phyloP scores from a whole-genome alignment of 2,113 vertebrate species.

The Illadopsis cleaveri region DNA sequence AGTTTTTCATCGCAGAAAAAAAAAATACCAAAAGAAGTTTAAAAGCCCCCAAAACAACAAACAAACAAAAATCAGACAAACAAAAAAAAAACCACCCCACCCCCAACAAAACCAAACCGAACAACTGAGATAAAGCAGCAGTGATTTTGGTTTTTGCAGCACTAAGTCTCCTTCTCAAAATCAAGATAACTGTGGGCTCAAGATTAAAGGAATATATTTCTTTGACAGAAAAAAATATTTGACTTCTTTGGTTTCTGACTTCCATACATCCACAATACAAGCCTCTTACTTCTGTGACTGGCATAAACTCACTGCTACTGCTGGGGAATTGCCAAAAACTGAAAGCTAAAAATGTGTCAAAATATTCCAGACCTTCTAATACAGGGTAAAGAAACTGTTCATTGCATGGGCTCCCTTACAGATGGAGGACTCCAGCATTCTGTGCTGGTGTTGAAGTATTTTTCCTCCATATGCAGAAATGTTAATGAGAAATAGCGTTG shows the following conservation, averaged over 20 bases:
- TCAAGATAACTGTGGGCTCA: neutral
- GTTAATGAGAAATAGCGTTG: neutral
- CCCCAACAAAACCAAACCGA: neutral
- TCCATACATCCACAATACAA: neutral
- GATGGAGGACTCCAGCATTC: neutral
- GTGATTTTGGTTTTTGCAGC: neutral
- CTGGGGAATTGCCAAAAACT: neutral
- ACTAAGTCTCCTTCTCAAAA: neutral
- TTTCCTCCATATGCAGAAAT: neutral
- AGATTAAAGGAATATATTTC: neutral
- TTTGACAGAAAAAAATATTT: neutral
- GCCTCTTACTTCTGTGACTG: neutral
- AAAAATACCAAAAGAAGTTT: accelerated
- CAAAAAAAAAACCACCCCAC: no score
- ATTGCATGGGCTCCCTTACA: neutral
- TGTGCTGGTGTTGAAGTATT: neutral
- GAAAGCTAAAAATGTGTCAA: neutral
- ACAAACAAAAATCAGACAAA: neutral
- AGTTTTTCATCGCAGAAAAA: neutral
- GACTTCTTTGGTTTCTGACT: neutral
- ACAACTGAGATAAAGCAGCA: neutral
- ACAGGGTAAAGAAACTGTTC: neutral
- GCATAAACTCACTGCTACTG: neutral
- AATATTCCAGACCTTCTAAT: neutral
- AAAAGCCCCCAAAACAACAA: neutral